Evolutionary conservation across 2,113 vertebrate species (phyloP).

Genomic region (Zapornia atra): DNA sequence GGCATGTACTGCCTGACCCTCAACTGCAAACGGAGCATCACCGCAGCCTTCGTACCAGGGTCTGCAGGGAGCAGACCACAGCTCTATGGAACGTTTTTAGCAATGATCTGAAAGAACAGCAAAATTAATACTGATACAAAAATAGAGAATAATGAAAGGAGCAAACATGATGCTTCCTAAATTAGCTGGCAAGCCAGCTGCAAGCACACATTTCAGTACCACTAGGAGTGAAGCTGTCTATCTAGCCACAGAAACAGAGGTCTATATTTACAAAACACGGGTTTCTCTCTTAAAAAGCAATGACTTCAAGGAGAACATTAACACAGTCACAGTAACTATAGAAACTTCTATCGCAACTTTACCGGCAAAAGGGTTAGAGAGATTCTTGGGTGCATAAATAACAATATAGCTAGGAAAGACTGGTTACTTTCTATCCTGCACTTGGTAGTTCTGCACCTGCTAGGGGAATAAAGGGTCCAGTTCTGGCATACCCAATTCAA

Average conservation of each 20-base stretch:
- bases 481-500: neutral
- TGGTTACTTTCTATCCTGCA: neutral
- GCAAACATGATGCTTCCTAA: neutral
- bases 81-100: neutral
- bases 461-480: neutral
- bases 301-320: neutral
- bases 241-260: neutral
- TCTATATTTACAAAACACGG: neutral
- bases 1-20: neutral
- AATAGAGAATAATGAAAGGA: neutral
- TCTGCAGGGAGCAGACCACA: neutral
- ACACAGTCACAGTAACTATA: neutral
- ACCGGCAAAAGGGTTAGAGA: neutral
- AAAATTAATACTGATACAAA: neutral
- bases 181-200: neutral
- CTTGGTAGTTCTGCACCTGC: constrained; percentile 29
- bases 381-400: neutral
- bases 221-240: neutral
- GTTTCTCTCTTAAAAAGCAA: neutral
- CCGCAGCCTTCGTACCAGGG: neutral
- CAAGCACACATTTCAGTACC: neutral
- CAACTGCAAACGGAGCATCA: neutral
- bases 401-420: neutral
- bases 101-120: neutral
- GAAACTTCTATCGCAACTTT: neutral